Conservation (phyloP, 2,113 vertebrate species). For the Anguilla rostrata region DNA sequence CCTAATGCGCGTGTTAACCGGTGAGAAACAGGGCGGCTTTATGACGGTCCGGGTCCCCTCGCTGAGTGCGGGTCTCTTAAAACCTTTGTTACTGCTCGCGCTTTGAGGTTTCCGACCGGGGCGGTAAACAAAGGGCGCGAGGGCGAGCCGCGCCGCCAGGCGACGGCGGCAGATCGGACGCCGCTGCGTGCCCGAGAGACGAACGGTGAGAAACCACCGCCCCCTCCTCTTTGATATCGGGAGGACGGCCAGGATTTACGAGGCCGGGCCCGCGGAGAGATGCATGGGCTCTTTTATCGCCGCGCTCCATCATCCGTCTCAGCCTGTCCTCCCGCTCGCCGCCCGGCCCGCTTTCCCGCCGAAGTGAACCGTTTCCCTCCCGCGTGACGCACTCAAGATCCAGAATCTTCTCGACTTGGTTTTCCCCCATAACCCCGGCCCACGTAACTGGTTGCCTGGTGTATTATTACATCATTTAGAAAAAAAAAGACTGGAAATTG, state of each 20-base stretch:
- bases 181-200: background rate
- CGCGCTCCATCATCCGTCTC: background rate
- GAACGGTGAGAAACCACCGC: constrained; percentile 1
- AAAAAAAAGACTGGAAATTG: background rate
- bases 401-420: background rate
- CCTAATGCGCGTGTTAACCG: background rate
- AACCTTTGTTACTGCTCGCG: background rate
- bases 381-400: background rate
- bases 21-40: background rate
- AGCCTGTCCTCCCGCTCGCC: background rate
- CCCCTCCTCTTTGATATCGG: background rate
- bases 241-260: background rate
- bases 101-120: background rate
- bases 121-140: background rate
- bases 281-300: background rate
- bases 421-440: background rate
- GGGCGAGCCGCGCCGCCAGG: background rate
- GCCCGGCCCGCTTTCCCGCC: background rate
- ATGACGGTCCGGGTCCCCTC: background rate
- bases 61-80: background rate
- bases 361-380: background rate
- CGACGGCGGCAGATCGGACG: background rate
- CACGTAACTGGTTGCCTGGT: background rate
- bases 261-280: background rate
- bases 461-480: background rate